A percentile compares a stretch with the other conserved stretches of the same genome.
Conservation (phyloP, 2,113 vertebrate species). For the Sphyrna mokarran region DNA sequence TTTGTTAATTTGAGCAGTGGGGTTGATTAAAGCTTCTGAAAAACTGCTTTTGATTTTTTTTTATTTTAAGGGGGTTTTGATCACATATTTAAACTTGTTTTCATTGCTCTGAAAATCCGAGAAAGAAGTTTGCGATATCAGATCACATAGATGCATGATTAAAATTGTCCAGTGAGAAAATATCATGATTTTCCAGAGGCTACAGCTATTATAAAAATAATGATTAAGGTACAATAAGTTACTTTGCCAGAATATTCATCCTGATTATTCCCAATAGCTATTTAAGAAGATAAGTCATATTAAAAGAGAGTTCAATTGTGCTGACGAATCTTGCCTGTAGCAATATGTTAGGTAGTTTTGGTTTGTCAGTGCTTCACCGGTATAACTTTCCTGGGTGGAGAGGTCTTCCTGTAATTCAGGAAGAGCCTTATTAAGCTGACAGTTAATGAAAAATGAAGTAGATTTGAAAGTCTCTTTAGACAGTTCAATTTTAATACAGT, state of each 20-base stretch:
- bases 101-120: neutral
- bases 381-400: neutral
- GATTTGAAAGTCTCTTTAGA: neutral
- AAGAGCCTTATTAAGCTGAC: neutral
- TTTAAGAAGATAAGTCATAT: neutral
- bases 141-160: neutral
- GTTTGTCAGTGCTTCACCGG: neutral
- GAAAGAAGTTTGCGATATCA: neutral
- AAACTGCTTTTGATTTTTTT: neutral
- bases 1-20: neutral
- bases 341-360: neutral
- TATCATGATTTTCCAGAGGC: neutral
- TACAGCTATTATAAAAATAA: neutral
- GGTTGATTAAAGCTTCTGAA: neutral
- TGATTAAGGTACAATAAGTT: neutral
- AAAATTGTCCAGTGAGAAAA: neutral
- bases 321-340: neutral
- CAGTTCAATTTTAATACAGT: neutral
- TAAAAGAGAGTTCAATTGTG: neutral
- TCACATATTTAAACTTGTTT: neutral
- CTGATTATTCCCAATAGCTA: neutral
- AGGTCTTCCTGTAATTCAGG: neutral
- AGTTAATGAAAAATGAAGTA: slow-evolving; percentile 11
- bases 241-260: neutral
- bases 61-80: neutral